Evolutionary conservation across 2,113 vertebrate genomes (phyloP).

Genomic region (Pterocles orientalis): DNA sequence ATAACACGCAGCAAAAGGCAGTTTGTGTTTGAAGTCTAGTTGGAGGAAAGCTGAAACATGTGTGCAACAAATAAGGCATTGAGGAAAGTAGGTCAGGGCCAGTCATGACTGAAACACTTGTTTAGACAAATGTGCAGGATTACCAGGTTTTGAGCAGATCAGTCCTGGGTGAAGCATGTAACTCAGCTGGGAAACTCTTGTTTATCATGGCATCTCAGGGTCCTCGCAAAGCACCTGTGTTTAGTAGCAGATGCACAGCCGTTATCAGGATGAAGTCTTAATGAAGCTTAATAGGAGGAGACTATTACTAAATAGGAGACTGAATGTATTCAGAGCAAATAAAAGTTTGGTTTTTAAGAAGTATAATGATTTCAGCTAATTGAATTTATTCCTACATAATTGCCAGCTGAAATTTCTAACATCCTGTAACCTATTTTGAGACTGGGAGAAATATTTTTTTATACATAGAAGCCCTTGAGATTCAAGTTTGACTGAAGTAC

Average conservation of each 20-base stretch:
- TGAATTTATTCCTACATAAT: neutral
- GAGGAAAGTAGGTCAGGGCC: conserved; percentile 30
- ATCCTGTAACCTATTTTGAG: neutral
- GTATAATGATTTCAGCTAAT: neutral
- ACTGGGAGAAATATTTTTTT: neutral
- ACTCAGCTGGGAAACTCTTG: neutral
- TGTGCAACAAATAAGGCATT: neutral
- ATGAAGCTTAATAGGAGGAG: neutral
- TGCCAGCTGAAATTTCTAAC: neutral
- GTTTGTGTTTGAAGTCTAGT: neutral
- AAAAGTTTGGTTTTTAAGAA: neutral
- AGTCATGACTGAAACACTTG: neutral
- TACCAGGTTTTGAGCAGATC: conserved; percentile 24
- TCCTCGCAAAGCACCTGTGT: neutral
- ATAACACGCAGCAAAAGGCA: neutral
- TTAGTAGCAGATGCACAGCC: rapidly evolving
- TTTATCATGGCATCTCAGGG: neutral
- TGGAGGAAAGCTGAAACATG: neutral
- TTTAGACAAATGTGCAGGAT: conserved; percentile 11
- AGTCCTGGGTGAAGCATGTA: neutral
- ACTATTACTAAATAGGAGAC: neutral
- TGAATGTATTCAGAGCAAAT: neutral
- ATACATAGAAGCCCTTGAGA: neutral
- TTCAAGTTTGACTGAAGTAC: neutral
- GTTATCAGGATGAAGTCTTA: neutral